Evolutionary conservation across 2,888 invertebrate genomes (phyloP), one percentile per base, ranked within the genome.

Genomic region (Brachylomia viminalis): DNA sequence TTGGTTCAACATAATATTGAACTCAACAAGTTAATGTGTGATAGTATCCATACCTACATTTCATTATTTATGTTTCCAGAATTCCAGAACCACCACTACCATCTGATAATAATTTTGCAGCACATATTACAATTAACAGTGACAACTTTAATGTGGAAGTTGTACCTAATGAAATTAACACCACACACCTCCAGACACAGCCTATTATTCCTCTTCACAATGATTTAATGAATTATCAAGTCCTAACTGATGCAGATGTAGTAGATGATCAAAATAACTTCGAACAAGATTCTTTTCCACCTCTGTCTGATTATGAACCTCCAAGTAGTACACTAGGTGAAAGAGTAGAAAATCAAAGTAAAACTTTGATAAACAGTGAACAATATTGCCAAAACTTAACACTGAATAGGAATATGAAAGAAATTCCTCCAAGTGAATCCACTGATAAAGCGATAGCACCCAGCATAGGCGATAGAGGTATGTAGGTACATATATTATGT

Each of bases 81-180:
- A 20, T 64, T 65, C 42, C 52, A n/a, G 87, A 84, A 72, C 56
- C 67, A 33, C 23, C 8, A 17, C 54, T 11, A 47, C 71, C 58
- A 61, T 15, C 49, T 33, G 80, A 81, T 20, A 71, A 80, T 72
- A 81, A 81, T 73, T 83, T 81, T 65, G 82, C 82, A 52, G 83
- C 86, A 54, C 82, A 81, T 65, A 82, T 89, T 59, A 88, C 76
- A 65, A 85, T 86, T 58, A 85, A 77, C 59, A 73, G 75, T 59
- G 69, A 83, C 6, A 80, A 85, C 38, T 84, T 86, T 70, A 83
- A 86, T 73, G 71, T 89, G 13, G 78, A 90, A 83, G 72, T 90
- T 33, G 68, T 86, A 33, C 75, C 82, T 73, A 66, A 80, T 67
- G 59, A 72, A 68, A 77, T 77, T 59, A 68, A 59, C 11, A 61